phyloP scores from a whole-genome alignment of 2,888 invertebrate species.

The Drosophila diplacantha region DNA sequence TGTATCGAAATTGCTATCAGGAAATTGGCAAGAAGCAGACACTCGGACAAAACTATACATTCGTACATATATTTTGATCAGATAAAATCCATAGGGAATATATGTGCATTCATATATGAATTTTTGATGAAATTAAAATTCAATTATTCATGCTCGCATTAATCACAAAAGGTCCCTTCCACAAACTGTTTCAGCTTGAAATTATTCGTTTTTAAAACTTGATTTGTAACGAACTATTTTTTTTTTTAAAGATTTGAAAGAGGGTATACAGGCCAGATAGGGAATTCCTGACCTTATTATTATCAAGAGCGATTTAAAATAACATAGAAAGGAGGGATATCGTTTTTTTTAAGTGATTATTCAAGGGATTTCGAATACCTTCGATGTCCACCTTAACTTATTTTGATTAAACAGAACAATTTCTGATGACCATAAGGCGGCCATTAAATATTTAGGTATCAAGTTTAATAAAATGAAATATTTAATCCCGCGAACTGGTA shows the following conservation, averaged over 20 bases:
- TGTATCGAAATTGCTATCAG: background rate
- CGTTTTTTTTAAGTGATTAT: no score
- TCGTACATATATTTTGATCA: background rate
- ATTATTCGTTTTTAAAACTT: background rate
- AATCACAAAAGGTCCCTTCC: background rate
- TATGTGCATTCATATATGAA: no score
- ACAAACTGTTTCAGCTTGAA: background rate
- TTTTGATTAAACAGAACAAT: no score
- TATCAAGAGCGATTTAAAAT: no score
- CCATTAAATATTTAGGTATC: background rate
- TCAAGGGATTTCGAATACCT: no score
- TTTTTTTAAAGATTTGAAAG: no score
- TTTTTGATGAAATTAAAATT: background rate
- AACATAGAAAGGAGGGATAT: no score
- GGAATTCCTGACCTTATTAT: background rate
- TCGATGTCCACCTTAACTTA: no score
- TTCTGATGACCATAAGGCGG: background rate
- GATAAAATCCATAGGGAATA: background rate
- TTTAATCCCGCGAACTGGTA: background rate
- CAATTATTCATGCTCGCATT: background rate
- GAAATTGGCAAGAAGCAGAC: background rate
- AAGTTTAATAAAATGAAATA: background rate
- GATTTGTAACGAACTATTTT: background rate
- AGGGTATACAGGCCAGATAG: no score
- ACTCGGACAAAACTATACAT: background rate